Base-by-base conservation (phyloP, 2,113 vertebrate genomes). In the Actinemys pallida region DNA sequence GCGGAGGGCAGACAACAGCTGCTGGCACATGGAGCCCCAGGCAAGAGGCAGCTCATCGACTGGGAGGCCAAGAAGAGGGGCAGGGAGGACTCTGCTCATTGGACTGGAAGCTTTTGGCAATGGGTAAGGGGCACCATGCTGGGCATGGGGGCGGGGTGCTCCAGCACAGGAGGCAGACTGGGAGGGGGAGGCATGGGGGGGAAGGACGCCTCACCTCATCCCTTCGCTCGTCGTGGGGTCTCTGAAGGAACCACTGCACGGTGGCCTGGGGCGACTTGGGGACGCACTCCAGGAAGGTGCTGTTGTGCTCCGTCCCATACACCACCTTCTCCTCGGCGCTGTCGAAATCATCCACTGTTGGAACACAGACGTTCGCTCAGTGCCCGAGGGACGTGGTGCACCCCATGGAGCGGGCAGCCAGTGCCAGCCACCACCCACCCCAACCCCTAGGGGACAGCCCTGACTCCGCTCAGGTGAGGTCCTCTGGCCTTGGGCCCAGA, bases 281-380 rank as follows among this genome's bases (percentile, higher is more conserved):
- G 57, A 98, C 83, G 8, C 99, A 99, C 97, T 99, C 99, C 91
- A 99, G 98, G 97, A 99, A 99, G 78, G 99, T 99, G 98, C 99
- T 99, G 97, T 99, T 99, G 98, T 99, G 98, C 96, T 99, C 99
- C 0, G 98, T 99, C 54, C 99, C 99, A 0, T 99, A 99, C 35
- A 99, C 98, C 39, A 98, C 97, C 88, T 96, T 98, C 94, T 99
- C 98, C 85, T 98, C 98, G 19, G 89, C 52, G 1, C 81, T 92
- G 80, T 99, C 98, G 9, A 98, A 90, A 35, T 99, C 98, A 45
- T 99, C 99, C 93, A 98, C 99, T 99, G 96, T 9, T 76, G 80
- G 25, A 14, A 89, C 79, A 42, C 24, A 25, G 35, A 57, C 19
- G 76, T 22, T 29, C 27, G 42, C 17, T 94, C 50, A 54, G 78